phyloP scores from a whole-genome alignment of 1,140 invertebrate species.

The Reticulitermes speratus region DNA sequence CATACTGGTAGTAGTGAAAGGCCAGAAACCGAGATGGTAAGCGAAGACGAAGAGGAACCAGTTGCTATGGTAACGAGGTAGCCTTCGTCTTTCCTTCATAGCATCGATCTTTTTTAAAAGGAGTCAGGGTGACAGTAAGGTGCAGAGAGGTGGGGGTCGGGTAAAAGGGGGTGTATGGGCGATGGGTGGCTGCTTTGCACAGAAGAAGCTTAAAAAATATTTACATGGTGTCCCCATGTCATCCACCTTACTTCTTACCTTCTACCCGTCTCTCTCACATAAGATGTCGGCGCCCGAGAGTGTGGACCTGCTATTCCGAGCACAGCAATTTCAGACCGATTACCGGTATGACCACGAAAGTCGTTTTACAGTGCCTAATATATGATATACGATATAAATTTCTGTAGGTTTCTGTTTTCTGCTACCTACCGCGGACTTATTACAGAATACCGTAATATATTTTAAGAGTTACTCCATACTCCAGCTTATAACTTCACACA shows the following conservation, averaged over 20 bases:
- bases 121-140: conserved; percentile 4
- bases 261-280: neutral
- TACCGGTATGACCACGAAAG: neutral
- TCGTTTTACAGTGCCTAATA: too few relatives aligned
- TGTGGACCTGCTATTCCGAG: neutral
- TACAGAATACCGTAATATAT: too few relatives aligned
- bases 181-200: neutral
- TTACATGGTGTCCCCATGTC: conserved; percentile 32
- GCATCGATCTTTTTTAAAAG: conserved; percentile 28
- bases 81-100: conserved; percentile 19
- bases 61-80: conserved; percentile 26
- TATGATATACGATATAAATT: too few relatives aligned
- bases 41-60: neutral
- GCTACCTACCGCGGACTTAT: too few relatives aligned
- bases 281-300: neutral
- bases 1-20: neutral
- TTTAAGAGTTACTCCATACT: too few relatives aligned
- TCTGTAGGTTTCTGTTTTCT: too few relatives aligned
- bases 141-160: neutral
- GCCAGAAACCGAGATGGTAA: neutral
- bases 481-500: too few relatives aligned
- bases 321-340: neutral
- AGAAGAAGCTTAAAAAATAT: conserved; percentile 23
- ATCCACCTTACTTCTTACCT: conserved; percentile 22
- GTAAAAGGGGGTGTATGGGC: conserved; percentile 5